These are phyloP conservation scores for Dendrocincla tyrannina DNA, from an alignment of 2,797 vertebrate species.

Conservation along the genomic window DNA sequence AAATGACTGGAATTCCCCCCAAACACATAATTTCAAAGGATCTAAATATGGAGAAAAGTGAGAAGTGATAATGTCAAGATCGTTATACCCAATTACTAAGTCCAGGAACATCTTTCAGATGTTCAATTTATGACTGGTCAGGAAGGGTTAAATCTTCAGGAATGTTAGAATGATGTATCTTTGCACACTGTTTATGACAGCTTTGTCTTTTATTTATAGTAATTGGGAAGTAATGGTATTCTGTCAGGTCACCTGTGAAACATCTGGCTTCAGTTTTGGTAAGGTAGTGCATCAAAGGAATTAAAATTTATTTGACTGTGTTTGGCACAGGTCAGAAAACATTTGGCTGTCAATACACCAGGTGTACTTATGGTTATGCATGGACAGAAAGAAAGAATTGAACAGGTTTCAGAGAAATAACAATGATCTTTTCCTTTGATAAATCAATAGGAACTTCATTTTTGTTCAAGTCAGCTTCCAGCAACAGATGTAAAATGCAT, in stretches of 20 bases:
- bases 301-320: slow-evolving; percentile 43
- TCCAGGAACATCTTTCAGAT: not conserved
- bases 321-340: slow-evolving; percentile 40
- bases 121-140: not conserved
- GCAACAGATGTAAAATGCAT: not conserved
- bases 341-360: slow-evolving; percentile 11
- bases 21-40: not conserved
- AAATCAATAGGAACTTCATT: not conserved
- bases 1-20: not conserved
- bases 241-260: slow-evolving; percentile 70
- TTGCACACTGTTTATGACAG: slow-evolving; percentile 22
- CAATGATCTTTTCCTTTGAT: not conserved
- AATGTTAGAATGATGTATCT: slow-evolving; percentile 36
- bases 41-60: not conserved
- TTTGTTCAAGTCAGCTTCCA: not conserved
- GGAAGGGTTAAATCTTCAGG: slow-evolving; percentile 68
- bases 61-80: not conserved
- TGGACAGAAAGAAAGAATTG: not conserved
- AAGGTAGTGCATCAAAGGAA: slow-evolving; percentile 33
- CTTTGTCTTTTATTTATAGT: slow-evolving; percentile 65
- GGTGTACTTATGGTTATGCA: not conserved
- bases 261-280: slow-evolving; percentile 70
- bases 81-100: not conserved
- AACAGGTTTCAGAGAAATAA: not conserved
- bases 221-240: slow-evolving; percentile 47